A percentile compares a stretch with the other conserved stretches of the same genome.
Evolutionary conservation across 2,888 invertebrate genomes (phyloP).

Genomic region (Idaea biselata): DNA sequence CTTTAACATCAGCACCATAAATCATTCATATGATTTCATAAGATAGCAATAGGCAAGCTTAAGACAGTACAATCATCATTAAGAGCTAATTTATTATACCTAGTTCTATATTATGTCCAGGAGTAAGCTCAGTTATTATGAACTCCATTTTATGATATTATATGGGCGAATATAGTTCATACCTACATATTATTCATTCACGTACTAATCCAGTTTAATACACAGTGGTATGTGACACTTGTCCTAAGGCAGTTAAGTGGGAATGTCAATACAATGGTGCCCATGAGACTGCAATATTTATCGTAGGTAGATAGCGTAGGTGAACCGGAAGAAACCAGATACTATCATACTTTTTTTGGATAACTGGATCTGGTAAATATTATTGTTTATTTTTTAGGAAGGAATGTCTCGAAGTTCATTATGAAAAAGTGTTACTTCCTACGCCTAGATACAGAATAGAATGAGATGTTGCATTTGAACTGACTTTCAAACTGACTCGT

Average conservation of each 20-base stretch:
- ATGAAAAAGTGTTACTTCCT: background rate
- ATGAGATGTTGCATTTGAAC: too few species aligned
- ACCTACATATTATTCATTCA: background rate
- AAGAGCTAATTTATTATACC: too few species aligned
- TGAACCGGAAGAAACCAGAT: conserved; percentile 1
- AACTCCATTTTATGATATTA: too few species aligned
- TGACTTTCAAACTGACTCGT: too few species aligned
- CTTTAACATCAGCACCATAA: too few species aligned
- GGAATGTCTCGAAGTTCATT: background rate
- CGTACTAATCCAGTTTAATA: background rate
- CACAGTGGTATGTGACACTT: background rate
- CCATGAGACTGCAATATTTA: background rate
- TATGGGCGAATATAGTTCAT: too few species aligned
- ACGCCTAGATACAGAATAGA: too few species aligned
- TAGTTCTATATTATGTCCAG: too few species aligned
- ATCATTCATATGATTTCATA: too few species aligned
- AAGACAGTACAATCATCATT: too few species aligned
- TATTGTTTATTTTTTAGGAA: background rate
- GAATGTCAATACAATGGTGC: background rate
- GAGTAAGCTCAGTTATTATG: too few species aligned
- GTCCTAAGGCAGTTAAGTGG: background rate
- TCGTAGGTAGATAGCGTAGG: background rate
- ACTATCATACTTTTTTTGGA: background rate
- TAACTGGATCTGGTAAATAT: background rate
- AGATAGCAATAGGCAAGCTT: too few species aligned